phyloP scores from a whole-genome alignment of 2,888 invertebrate species.

The Drosophila subsilvestris region DNA sequence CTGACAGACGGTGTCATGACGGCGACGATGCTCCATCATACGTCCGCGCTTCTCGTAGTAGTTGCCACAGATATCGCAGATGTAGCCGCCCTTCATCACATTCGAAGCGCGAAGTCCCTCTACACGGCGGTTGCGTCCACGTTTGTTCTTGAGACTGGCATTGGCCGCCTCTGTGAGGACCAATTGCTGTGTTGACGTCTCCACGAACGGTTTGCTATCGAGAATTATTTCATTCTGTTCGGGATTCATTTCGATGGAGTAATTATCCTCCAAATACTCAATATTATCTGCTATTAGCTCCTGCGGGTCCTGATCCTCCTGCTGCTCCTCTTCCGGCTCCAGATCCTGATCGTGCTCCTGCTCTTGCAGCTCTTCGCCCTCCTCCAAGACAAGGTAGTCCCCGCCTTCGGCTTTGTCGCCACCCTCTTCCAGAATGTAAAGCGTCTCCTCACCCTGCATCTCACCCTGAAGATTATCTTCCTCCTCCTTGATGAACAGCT shows the following conservation, averaged over 20 bases:
- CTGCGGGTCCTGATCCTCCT: constrained; percentile 61
- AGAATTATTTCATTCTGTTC: constrained; percentile 53
- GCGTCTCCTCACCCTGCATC: constrained; percentile 57
- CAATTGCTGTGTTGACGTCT: constrained; percentile 25
- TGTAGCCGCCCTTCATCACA: constrained; percentile 63
- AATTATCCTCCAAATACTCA: constrained; percentile 71
- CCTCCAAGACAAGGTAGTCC: not conserved
- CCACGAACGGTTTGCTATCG: constrained; percentile 36
- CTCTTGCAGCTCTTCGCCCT: not conserved
- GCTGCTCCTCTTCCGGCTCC: constrained; percentile 57
- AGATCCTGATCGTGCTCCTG: not conserved
- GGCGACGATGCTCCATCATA: constrained; percentile 81
- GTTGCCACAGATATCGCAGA: constrained; percentile 82
- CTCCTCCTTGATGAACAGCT: constrained; percentile 66
- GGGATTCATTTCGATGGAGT: constrained; percentile 59
- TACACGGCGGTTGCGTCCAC: constrained; percentile 46
- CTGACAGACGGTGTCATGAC: constrained; percentile 75
- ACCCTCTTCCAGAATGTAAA: constrained; percentile 55
- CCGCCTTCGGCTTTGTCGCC: not conserved
- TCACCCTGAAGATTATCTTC: constrained; percentile 43
- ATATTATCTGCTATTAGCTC: constrained; percentile 65
- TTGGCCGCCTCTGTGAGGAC: constrained; percentile 34
- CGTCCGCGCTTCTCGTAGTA: constrained; percentile 81
- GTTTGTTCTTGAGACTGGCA: constrained; percentile 42
- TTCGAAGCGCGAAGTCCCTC: not conserved